Evolutionary conservation across 2,113 vertebrate genomes (phyloP).

Genomic region (Burhinus oedicnemus): DNA sequence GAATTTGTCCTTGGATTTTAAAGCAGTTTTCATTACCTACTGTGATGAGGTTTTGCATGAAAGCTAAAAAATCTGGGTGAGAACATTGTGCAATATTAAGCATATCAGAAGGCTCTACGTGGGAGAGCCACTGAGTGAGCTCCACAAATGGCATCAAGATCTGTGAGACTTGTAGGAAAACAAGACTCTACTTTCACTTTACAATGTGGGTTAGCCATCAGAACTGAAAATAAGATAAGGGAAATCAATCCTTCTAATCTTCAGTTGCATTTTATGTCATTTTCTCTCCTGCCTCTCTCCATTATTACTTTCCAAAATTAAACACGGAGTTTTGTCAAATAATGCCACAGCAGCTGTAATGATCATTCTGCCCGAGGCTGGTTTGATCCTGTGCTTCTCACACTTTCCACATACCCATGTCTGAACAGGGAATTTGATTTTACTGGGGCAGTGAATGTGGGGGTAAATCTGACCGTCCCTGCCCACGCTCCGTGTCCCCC

Average conservation of each 20-base stretch:
- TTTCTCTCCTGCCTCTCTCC: background rate
- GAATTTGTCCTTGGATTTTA: background rate
- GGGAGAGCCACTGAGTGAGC: background rate
- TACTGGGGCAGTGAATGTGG: background rate
- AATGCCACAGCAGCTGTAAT: background rate
- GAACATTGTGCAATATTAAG: background rate
- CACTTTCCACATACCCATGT: fast-evolving
- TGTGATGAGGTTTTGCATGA: background rate
- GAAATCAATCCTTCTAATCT: background rate
- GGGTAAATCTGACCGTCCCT: background rate
- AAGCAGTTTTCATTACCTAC: background rate
- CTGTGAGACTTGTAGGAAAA: background rate
- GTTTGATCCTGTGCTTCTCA: background rate
- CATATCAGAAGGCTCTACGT: background rate
- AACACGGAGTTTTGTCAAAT: background rate
- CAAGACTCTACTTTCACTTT: background rate
- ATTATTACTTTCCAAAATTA: background rate
- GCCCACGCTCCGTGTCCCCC: fast-evolving
- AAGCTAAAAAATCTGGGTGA: background rate
- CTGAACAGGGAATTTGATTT: background rate
- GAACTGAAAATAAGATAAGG: background rate
- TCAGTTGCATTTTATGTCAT: background rate
- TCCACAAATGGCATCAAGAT: background rate
- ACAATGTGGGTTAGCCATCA: background rate
- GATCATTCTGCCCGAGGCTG: background rate